Conservation (phyloP, 2,888 invertebrate species). For the Ectemnius cavifrons region DNA sequence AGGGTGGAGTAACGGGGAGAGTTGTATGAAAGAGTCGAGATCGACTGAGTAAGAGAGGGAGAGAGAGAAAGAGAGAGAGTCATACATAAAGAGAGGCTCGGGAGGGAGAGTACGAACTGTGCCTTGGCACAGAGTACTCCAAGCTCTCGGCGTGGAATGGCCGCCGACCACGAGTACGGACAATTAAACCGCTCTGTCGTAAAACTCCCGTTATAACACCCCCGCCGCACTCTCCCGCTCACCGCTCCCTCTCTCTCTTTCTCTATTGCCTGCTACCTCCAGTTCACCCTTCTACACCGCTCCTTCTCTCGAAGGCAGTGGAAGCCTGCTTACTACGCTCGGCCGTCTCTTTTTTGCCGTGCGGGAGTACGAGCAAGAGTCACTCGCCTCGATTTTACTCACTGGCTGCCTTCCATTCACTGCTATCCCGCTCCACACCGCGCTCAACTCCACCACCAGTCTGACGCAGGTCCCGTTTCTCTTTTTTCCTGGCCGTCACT, state of each 20-base stretch:
- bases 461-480: not conserved
- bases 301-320: slow-evolving; percentile 27
- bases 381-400: slow-evolving; percentile 46
- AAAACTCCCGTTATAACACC: slow-evolving; percentile 62
- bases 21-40: not conserved
- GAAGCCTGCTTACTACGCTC: slow-evolving; percentile 41
- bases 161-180: slow-evolving; percentile 61
- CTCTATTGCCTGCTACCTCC: slow-evolving; percentile 5
- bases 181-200: slow-evolving; percentile 66
- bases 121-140: slow-evolving; percentile 52
- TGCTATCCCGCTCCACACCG: slow-evolving; percentile 21
- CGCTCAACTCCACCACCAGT: not conserved
- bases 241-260: not conserved
- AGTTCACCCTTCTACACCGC: slow-evolving; percentile 13
- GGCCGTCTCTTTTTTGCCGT: slow-evolving; percentile 46
- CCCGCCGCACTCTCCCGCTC: slow-evolving; percentile 6
- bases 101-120: slow-evolving; percentile 51
- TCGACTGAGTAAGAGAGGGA: slow-evolving; percentile 3
- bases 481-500: slow-evolving; percentile 4
- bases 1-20: slow-evolving; percentile 6
- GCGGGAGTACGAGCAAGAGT: slow-evolving; percentile 10
- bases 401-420: slow-evolving; percentile 57
- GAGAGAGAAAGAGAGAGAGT: not conserved
- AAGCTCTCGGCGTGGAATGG: slow-evolving; percentile 55
- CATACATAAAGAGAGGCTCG: slow-evolving; percentile 38